A percentile compares a stretch with the other conserved stretches of the same genome.
Conservation (phyloP, 2,888 invertebrate genomes). For the Lagria hirta region DNA sequence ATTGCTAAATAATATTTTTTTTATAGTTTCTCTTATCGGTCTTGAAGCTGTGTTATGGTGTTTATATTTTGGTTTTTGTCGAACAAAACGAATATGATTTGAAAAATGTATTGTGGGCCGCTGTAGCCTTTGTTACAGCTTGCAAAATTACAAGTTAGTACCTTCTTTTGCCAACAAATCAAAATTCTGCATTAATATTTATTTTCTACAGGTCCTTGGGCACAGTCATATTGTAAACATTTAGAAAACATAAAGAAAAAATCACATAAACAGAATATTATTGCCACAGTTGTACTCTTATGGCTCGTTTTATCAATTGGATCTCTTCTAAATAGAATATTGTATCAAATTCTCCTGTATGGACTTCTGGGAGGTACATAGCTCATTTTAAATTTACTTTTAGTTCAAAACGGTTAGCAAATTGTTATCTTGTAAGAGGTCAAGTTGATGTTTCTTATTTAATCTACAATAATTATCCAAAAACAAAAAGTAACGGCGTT, state of each 20-base stretch:
- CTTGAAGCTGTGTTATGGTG: slow-evolving; percentile 30
- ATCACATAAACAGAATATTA: slow-evolving; percentile 30
- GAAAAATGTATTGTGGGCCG: slow-evolving; percentile 33
- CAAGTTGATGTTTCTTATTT: too few relatives aligned
- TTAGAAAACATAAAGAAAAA: slow-evolving; percentile 28
- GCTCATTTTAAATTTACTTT: neutral
- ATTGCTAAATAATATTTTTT: too few relatives aligned
- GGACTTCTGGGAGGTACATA: slow-evolving; percentile 37
- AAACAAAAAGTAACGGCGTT: too few relatives aligned
- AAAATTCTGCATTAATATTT: slow-evolving; percentile 10
- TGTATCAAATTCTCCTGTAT: slow-evolving; percentile 30
- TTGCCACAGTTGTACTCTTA: slow-evolving; percentile 26
- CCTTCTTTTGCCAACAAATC: slow-evolving; percentile 2
- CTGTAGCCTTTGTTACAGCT: slow-evolving; percentile 32
- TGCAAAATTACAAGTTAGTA: slow-evolving; percentile 35
- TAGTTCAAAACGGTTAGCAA: slow-evolving; percentile 7
- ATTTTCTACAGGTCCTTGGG: slow-evolving; percentile 36
- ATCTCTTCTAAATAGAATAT: slow-evolving; percentile 10
- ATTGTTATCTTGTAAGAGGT: too few relatives aligned
- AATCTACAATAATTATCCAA: too few relatives aligned
- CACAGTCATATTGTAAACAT: slow-evolving; percentile 32
- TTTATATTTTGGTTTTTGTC: slow-evolving; percentile 32
- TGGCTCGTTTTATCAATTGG: slow-evolving; percentile 28
- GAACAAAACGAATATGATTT: slow-evolving; percentile 4
- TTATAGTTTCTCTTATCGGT: slow-evolving; percentile 26